A percentile compares a stretch with the other conserved stretches of the same genome.
phyloP scores from a whole-genome alignment of 92 coral and sea anemone genomes.

The Umimayanthus chanpuru region DNA sequence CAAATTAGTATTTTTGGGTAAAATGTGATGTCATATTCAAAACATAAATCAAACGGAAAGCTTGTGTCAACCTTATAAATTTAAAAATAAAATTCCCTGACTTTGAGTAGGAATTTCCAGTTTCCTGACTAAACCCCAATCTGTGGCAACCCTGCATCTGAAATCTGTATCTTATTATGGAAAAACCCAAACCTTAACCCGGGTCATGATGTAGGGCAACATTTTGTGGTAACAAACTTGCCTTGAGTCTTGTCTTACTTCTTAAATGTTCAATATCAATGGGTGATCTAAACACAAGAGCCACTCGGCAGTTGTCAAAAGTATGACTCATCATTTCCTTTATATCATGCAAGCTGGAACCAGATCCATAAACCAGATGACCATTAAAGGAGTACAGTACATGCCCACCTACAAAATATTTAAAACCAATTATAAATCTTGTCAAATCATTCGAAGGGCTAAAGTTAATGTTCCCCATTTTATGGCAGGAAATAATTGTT shows the following conservation, averaged over 20 bases:
- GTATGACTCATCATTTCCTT: slow-evolving; percentile 54
- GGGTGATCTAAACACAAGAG: slow-evolving; percentile 77
- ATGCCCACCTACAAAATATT: slow-evolving; percentile 59
- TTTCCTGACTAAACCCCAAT: too few species aligned
- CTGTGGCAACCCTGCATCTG: too few species aligned
- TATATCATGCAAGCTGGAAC: slow-evolving; percentile 70
- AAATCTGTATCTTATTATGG: too few species aligned
- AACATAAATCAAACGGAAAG: too few species aligned
- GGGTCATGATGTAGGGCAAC: too few species aligned
- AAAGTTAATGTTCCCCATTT: too few species aligned
- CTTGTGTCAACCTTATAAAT: too few species aligned
- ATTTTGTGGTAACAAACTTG: background rate
- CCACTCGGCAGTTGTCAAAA: slow-evolving; percentile 69
- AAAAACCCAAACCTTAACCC: too few species aligned
- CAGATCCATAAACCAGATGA: slow-evolving; percentile 71
- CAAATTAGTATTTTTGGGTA: too few species aligned
- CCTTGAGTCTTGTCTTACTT: slow-evolving; percentile 56
- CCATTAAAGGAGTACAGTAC: slow-evolving; percentile 77
- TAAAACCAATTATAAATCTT: background rate
- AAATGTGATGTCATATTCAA: too few species aligned
- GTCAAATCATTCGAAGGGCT: background rate
- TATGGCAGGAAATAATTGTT: background rate
- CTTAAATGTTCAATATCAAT: slow-evolving; percentile 44
- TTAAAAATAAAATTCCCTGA: too few species aligned
- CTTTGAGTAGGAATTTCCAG: too few species aligned